These are phyloP conservation scores for Panthera uncia DNA, from an alignment of 2,113 vertebrate species.

Conservation along the genomic window DNA sequence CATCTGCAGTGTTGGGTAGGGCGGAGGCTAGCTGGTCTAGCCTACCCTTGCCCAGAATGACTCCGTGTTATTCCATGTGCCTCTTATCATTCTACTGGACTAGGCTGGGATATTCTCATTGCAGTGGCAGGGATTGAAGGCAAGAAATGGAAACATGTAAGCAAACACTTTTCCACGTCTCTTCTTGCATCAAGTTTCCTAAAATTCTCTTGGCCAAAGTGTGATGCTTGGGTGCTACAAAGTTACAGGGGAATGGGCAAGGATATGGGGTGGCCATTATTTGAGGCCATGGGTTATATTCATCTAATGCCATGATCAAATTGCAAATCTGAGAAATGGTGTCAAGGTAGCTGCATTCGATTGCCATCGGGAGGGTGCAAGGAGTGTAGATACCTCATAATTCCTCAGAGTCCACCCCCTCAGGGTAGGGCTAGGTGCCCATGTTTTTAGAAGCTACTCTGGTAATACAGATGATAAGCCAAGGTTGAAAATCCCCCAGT, in stretches of 20 bases:
- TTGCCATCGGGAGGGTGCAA: not conserved
- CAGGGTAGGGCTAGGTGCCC: not conserved
- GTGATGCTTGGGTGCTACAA: not conserved
- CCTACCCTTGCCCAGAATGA: not conserved
- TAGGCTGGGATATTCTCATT: not conserved
- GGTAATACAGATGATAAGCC: not conserved
- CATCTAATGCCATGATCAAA: not conserved
- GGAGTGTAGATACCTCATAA: not conserved
- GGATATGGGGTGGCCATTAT: not conserved
- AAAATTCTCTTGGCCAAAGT: not conserved
- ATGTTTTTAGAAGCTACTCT: not conserved
- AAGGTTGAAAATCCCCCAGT: not conserved
- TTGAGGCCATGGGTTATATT: not conserved
- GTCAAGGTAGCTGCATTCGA: not conserved
- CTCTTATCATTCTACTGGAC: not conserved
- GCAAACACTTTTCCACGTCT: not conserved
- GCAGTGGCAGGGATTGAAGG: not conserved
- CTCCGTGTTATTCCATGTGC: not conserved
- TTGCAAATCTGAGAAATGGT: not conserved
- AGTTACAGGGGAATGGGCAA: not conserved
- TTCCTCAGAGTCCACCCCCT: not conserved
- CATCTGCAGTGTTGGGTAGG: not conserved
- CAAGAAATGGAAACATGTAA: not conserved
- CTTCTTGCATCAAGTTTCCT: not conserved
- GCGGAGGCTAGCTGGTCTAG: not conserved